Conservation (phyloP, 2,797 vertebrate species). For the Phylloscopus collybita region DNA sequence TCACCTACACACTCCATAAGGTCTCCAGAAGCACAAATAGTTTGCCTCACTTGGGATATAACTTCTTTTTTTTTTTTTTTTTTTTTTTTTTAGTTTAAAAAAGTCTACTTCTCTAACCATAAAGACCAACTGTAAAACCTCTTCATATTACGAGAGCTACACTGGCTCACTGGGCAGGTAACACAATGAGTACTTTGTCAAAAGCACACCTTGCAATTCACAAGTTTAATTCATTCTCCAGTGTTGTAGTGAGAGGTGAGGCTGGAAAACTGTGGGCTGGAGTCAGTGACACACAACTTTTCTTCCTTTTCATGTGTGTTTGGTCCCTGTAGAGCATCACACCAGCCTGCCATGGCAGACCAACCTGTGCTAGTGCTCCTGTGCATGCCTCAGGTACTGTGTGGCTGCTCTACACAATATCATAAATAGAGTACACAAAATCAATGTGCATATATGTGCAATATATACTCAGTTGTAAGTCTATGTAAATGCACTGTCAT, state of each 20-base stretch:
- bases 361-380: background rate
- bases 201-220: background rate
- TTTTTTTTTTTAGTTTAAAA: no score
- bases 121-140: background rate
- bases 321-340: no score
- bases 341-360: background rate
- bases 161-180: background rate
- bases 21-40: background rate
- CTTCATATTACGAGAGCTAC: background rate
- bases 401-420: background rate
- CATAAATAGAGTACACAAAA: background rate
- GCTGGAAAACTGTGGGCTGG: background rate
- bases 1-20: background rate
- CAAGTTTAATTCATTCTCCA: background rate
- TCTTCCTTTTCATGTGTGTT: accelerated
- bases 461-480: background rate
- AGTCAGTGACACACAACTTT: background rate
- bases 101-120: background rate
- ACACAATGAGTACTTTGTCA: background rate
- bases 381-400: accelerated
- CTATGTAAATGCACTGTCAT: background rate
- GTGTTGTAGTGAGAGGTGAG: accelerated
- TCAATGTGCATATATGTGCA: accelerated
- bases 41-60: background rate
- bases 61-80: no score